Evolutionary conservation across 2,888 invertebrate genomes (phyloP).

Genomic region (Branchinecta sandiegonensis): DNA sequence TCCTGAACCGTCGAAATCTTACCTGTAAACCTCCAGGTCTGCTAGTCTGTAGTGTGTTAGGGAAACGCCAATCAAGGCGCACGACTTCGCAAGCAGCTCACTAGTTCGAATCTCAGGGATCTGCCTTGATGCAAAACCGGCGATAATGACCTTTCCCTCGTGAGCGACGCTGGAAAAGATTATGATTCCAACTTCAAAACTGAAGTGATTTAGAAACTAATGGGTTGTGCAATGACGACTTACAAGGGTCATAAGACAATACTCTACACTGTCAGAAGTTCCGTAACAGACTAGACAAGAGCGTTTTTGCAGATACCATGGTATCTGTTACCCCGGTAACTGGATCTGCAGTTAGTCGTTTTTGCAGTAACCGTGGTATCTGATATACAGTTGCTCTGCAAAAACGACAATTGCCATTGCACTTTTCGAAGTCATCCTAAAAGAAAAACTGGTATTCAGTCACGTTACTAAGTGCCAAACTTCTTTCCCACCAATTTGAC

Average conservation of each 20-base stretch:
- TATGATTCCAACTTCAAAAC: slow-evolving; percentile 20
- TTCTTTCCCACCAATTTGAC: too few relatives aligned
- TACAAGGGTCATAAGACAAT: background rate
- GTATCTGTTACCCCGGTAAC: too few relatives aligned
- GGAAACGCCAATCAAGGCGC: slow-evolving; percentile 41
- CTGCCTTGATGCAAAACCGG: slow-evolving; percentile 40
- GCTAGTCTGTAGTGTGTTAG: slow-evolving; percentile 39
- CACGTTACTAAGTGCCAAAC: too few relatives aligned
- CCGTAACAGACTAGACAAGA: too few relatives aligned
- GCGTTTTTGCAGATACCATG: too few relatives aligned
- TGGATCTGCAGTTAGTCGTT: too few relatives aligned
- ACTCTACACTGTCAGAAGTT: too few relatives aligned
- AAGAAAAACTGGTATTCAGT: too few relatives aligned
- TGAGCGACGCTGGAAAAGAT: slow-evolving; percentile 38
- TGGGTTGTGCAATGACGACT: background rate
- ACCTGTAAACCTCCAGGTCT: slow-evolving; percentile 42
- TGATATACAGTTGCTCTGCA: too few relatives aligned
- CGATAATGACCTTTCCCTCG: slow-evolving; percentile 41
- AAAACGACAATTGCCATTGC: too few relatives aligned
- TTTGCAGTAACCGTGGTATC: too few relatives aligned
- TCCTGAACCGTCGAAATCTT: slow-evolving; percentile 28
- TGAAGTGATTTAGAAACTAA: slow-evolving; percentile 16
- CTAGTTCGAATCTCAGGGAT: slow-evolving; percentile 38
- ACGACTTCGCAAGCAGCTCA: slow-evolving; percentile 36
- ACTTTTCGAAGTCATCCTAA: too few relatives aligned